phyloP scores from a whole-genome alignment of 2,113 vertebrate species.

The Rhinolophus ferrumequinum region DNA sequence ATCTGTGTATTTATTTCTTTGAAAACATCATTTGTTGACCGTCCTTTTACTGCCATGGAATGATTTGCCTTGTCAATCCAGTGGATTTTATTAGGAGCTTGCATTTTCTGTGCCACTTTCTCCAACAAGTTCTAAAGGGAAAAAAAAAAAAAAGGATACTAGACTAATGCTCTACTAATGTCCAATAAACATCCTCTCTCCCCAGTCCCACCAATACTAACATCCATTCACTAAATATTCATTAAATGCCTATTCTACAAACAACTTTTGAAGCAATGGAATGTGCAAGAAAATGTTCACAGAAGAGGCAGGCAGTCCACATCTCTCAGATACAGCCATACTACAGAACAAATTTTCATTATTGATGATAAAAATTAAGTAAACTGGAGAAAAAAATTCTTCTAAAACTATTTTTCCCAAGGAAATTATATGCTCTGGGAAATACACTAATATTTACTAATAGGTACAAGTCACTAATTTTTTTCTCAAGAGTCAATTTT shows the following conservation, averaged over 20 bases:
- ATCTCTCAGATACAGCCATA: not conserved
- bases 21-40: conserved; percentile 88
- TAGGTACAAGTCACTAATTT: not conserved
- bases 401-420: not conserved
- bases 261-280: not conserved
- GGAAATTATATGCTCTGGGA: not conserved
- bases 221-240: not conserved
- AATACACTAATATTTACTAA: conserved; percentile 13
- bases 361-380: not conserved
- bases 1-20: conserved; percentile 91
- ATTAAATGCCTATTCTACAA: not conserved
- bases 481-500: conserved; percentile 27
- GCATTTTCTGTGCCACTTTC: conserved; percentile 87
- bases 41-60: conserved; percentile 91
- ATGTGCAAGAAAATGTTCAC: not conserved
- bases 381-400: not conserved
- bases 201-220: not conserved
- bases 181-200: not conserved
- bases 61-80: conserved; percentile 94
- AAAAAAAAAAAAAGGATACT: conserved; percentile 33
- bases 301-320: not conserved
- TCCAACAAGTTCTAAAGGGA: conserved; percentile 88
- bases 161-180: not conserved
- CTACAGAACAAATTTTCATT: not conserved
- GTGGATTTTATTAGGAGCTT: conserved; percentile 88